These are phyloP conservation scores for Paralvinella palmiformis DNA, from an alignment of 1,140 invertebrate genomes.

Conservation along the genomic window DNA sequence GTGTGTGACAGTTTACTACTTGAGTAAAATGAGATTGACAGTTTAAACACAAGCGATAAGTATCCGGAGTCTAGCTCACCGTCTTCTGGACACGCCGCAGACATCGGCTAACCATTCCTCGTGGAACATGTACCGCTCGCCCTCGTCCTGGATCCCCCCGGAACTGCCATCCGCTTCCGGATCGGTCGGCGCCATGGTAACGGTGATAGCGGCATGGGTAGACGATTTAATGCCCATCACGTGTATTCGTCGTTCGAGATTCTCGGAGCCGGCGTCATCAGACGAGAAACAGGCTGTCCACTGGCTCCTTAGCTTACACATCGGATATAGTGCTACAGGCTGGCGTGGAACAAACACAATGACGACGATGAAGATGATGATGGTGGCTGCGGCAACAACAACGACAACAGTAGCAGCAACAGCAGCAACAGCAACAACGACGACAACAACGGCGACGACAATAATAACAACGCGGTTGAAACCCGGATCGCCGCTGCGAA, in stretches of 20 bases:
- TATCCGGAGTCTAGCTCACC: background rate
- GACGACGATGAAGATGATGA: background rate
- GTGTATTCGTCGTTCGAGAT: too few relatives aligned
- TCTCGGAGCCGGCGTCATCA: too few relatives aligned
- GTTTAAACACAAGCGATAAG: background rate
- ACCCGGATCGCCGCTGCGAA: too few relatives aligned
- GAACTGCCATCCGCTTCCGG: background rate
- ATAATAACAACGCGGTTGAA: too few relatives aligned
- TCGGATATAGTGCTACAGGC: too few relatives aligned
- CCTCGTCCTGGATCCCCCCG: slow-evolving; percentile 3
- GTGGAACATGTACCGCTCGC: background rate
- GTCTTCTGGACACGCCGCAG: slow-evolving; percentile 8
- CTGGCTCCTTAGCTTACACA: too few relatives aligned
- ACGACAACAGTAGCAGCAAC: background rate
- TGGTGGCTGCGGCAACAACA: background rate
- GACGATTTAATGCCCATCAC: background rate
- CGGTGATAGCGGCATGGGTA: too few relatives aligned
- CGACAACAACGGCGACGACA: background rate
- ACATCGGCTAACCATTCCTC: slow-evolving; percentile 15
- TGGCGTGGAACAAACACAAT: background rate
- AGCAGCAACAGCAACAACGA: background rate
- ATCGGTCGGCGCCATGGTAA: too few relatives aligned
- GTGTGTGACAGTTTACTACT: background rate
- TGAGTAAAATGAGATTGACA: too few relatives aligned
- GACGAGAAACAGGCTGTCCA: too few relatives aligned